A percentile compares a stretch with the other conserved stretches of the same genome.
Evolutionary conservation across 2,113 vertebrate genomes (phyloP).

Genomic region (Marmota flaviventris): DNA sequence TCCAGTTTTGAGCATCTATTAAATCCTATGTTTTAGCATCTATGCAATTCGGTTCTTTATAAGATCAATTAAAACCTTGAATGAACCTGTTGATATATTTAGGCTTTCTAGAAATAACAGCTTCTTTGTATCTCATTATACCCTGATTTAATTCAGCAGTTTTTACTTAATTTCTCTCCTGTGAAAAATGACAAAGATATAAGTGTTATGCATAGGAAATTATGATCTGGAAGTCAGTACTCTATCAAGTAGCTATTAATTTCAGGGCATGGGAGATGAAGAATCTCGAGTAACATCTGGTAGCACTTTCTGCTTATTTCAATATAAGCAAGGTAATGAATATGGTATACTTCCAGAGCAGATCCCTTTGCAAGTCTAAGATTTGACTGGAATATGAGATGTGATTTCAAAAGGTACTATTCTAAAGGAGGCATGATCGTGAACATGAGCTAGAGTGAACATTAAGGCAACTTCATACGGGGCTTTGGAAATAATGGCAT

Average conservation of each 20-base stretch:
- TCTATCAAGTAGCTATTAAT: slow-evolving; percentile 39
- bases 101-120: slow-evolving; percentile 23
- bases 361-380: neutral
- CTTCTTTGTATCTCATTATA: neutral
- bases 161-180: slow-evolving; percentile 15
- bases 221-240: neutral
- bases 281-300: neutral
- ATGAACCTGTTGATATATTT: neutral
- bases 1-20: neutral
- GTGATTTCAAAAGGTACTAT: neutral
- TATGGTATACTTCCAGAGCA: neutral
- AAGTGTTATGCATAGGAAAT: neutral
- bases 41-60: neutral
- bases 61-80: neutral
- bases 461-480: neutral
- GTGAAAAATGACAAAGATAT: neutral
- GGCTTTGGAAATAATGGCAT: slow-evolving; percentile 65
- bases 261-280: neutral
- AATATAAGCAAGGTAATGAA: neutral
- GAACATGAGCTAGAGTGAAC: neutral
- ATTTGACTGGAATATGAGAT: neutral
- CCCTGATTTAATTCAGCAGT: neutral
- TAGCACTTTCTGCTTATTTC: slow-evolving; percentile 35
- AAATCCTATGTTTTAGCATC: slow-evolving; percentile 17
- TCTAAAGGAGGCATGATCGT: neutral